phyloP scores from a whole-genome alignment of 2,888 invertebrate genomes.

The Lacanobia wlatinum region DNA sequence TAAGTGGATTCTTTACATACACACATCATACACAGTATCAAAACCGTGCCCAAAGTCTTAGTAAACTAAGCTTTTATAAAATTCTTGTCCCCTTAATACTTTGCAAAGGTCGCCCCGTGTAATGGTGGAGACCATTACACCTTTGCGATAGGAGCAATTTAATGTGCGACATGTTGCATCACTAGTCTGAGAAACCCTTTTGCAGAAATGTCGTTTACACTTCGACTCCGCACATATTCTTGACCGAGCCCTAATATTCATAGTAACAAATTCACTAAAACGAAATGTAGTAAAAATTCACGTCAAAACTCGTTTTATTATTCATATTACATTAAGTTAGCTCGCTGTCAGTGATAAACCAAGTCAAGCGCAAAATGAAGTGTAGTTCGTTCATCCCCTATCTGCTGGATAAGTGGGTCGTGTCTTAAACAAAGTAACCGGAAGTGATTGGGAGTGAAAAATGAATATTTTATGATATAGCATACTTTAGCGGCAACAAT shows the following conservation, averaged over 20 bases:
- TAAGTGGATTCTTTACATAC: too few species aligned
- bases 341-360: slow-evolving; percentile 45
- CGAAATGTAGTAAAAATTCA: background rate
- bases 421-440: slow-evolving; percentile 50
- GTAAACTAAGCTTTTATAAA: background rate
- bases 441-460: slow-evolving; percentile 50
- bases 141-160: too few species aligned
- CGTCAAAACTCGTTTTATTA: slow-evolving; percentile 13
- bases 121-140: too few species aligned
- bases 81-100: background rate
- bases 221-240: background rate
- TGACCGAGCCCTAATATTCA: background rate
- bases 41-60: too few species aligned
- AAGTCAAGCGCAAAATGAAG: slow-evolving; percentile 57
- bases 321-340: slow-evolving; percentile 35
- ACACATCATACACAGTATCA: too few species aligned
- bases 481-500: slow-evolving; percentile 20
- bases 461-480: slow-evolving; percentile 43
- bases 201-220: background rate
- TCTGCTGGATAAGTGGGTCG: slow-evolving; percentile 44
- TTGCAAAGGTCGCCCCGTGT: too few species aligned
- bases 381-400: slow-evolving; percentile 43
- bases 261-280: background rate
- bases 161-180: background rate
- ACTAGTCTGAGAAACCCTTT: background rate